Evolutionary conservation across 64 coral and sea anemone genomes (phyloP), one percentile per base, ranked within the genome.

Genomic region (Dendrophyllia cribrosa): DNA sequence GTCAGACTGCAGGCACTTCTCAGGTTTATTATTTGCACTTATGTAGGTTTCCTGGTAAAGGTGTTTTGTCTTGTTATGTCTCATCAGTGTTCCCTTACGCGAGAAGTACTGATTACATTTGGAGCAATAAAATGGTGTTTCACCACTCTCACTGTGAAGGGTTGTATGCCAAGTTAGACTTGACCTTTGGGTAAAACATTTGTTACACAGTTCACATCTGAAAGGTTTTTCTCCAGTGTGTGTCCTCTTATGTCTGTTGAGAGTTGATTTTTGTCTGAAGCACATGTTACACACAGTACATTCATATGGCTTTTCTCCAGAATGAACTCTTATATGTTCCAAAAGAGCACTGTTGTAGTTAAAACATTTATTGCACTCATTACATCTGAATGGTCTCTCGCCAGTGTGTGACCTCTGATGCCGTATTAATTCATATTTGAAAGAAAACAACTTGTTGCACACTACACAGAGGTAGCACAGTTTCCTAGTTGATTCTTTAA

Each of bases 151-250:
- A 43, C 3, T 72, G 70, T 72, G 70, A 0, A 34, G 34, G 11
- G 14, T 21, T 72, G 34, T 72, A 34, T 72, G 70, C 15, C 9
- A 24, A 23, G 34, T 43, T 4, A 26, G 70, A 34, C 70, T 34
- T 43, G 11, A 43, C 25, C 34, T 72, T 12, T 78, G 58, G 23
- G 88, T 51, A 59, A 89, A 89, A 9, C 20, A 43, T 44, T 89
- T 89, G 19, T 58, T 14, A 21, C 88, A 89, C 43, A 77, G n/a
- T 10, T 89, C 88, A 68, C 88, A 89, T 62, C 88, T 24, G 74
- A 78, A 20, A 78, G 34, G 34, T 2, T 34, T 34, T 34, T 34
- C 34, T 34, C 34, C 34, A 34, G 34, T 34, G 34, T 34, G 88
- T 45, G 59, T 89, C 10, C 56, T 77, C 46, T 47, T 89, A 56